Base-by-base conservation (phyloP, 2,113 vertebrate genomes). In the Spilogale gracilis region DNA sequence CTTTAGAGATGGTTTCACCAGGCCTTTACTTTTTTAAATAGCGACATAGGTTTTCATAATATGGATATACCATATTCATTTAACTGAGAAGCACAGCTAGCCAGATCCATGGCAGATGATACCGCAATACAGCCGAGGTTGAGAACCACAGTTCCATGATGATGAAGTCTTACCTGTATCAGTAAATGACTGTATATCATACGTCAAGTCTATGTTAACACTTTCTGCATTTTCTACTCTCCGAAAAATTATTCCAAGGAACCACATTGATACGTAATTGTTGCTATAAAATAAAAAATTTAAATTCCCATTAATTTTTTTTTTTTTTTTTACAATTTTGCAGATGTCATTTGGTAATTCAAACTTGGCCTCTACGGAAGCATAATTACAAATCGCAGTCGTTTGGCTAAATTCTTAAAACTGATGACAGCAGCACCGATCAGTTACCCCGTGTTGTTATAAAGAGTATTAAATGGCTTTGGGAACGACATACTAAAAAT, bases 121-220 rank as follows among this genome's bases (percentile, higher is more conserved):
- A 80, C 74, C 80, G 69, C 76, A n/a, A 58, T 71, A 94, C 0
- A 95, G 69, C 14, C 27, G 78, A 61, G 52, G 52, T 16, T 92
- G 82, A 89, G 50, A 89, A 94, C 65, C 78, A 89, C 3, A 71
- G 71, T 13, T 96, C 79, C 52, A 92, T 30, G 50, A 93, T 43
- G 58, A 91, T n/a, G 23, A 96, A 96, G 23, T 81, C 98, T 99
- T 98, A 99, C 99, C 99, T 86, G 99, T 99, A 89, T 99, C 99
- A 91, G 99, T 99, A 99, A 99, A 99, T 0, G 99, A 99, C 98
- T 99, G 99, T 98, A 99, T 99, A 98, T 99, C 99, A 7, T 99
- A 99, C 0, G 99, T 99, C 97, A 99, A 98, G 98, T 99, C 99
- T 97, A 99, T 99, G 84, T 99, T 99, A 65, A 99, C 99, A 73